Conservation (phyloP, 35 echinoderm and acorn worm genomes). For the Ophiothrix spiculata region DNA sequence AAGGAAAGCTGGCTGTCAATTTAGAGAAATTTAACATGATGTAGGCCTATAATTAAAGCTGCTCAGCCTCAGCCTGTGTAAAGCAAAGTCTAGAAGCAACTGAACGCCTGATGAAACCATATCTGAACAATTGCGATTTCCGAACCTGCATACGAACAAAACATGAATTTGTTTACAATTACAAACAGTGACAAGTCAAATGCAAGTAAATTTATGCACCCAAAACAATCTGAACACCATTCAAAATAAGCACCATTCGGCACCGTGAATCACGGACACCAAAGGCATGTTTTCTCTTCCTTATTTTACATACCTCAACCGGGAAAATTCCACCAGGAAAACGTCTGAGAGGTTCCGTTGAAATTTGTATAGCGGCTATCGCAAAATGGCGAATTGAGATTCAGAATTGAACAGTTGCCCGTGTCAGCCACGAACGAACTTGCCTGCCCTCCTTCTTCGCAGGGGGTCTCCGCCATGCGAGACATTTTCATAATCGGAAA, state of each 20-base stretch:
- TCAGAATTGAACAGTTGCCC: conserved; percentile 4
- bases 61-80: too few relatives aligned
- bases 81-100: too few relatives aligned
- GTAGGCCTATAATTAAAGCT: too few relatives aligned
- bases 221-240: neutral
- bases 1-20: too few relatives aligned
- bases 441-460: conserved; percentile 36
- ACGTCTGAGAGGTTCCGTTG: neutral
- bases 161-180: neutral
- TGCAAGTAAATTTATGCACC: neutral
- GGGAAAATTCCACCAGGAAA: conserved; percentile 23
- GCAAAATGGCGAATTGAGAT: conserved; percentile 19
- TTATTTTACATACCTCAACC: conserved; percentile 2
- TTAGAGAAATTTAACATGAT: too few relatives aligned
- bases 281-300: too few relatives aligned
- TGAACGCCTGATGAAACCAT: too few relatives aligned
- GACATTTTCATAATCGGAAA: neutral
- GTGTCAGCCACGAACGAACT: conserved; percentile 17
- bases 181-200: neutral
- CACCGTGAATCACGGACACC: neutral
- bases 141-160: neutral
- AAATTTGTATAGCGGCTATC: neutral
- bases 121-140: neutral
- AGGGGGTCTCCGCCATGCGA: conserved; percentile 37
- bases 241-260: neutral